These are phyloP conservation scores for Eilema depressum DNA, from an alignment of 2,888 invertebrate genomes.

Conservation along the genomic window DNA sequence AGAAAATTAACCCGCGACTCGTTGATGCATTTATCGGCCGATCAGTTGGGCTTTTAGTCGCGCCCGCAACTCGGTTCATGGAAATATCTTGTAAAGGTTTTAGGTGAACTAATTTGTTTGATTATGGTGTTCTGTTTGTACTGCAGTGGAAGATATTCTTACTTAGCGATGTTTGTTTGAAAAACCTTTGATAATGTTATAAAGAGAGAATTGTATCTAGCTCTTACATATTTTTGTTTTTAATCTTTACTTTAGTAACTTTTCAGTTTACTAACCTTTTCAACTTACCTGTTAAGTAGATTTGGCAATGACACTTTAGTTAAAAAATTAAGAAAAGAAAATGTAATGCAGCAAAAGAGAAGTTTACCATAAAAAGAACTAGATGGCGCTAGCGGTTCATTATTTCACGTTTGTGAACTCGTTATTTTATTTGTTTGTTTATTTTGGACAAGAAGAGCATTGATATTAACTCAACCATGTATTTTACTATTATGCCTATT, in stretches of 20 bases:
- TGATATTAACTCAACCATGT: not conserved
- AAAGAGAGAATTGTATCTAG: no score
- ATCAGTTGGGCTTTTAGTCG: conserved; percentile 31
- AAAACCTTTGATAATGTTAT: not conserved
- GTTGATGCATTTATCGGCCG: conserved; percentile 31
- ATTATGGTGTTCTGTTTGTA: conserved; percentile 46
- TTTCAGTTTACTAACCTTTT: not conserved
- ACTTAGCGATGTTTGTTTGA: not conserved
- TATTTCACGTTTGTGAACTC: not conserved
- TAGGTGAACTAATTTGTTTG: conserved; percentile 51
- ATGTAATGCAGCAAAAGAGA: not conserved
- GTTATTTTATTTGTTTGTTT: not conserved
- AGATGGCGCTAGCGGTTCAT: conserved; percentile 25
- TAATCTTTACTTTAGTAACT: not conserved
- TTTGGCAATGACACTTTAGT: no score
- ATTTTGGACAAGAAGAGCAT: not conserved
- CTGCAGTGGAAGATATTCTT: not conserved
- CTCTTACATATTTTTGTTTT: not conserved
- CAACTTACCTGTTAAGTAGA: not conserved
- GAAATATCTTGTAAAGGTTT: conserved; percentile 52
- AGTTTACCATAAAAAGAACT: conserved; percentile 7
- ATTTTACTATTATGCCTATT: conserved; percentile 7
- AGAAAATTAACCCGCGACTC: conserved; percentile 48
- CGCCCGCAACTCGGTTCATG: conserved; percentile 36
- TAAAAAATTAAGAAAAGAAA: not conserved